Evolutionary conservation across 2,797 vertebrate species (phyloP), one percentile per base, ranked within the genome.

Genomic region (Poliocrania exsul): DNA sequence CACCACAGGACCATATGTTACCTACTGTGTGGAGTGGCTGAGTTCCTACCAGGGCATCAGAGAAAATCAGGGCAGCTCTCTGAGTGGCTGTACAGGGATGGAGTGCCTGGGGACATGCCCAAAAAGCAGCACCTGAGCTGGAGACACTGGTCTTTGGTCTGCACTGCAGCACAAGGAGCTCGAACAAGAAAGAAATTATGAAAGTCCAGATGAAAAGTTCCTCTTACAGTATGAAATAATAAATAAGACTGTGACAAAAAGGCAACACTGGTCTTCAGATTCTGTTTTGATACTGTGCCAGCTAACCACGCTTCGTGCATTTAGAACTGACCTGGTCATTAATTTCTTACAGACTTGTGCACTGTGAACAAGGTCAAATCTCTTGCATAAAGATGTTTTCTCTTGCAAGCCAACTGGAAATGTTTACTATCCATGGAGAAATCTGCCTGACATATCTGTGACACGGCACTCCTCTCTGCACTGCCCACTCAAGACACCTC

Each of bases 301-400:
- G 64, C 87, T 75, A 62, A 91, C 73, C 77, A 88, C 0, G 8
- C 89, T 96, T 92, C 40, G 56, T 84, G 71, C 58, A 33, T 92
- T 90, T 86, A 86, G 86, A 91, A 86, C 79, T 93, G 95, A 96
- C 95, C 94, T 95, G 93, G 82, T 91, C 95, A 96, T 90, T 94
- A 94, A 96, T 95, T 93, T 62, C 77, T 96, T 93, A 81, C 91
- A 94, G 95, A 67, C 70, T 92, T 90, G 82, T 86, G 70, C 85
- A 80, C 84, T 57, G 82, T 15, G 86, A 91, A 67, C 87, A 93
- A 90, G 93, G 91, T 95, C 92, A 94, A 90, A 78, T 81, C 70
- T 95, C 91, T 95, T 94, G 89, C 94, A 96, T 71, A 92, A 96
- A 86, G 85, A 93, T 70, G 49, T 73, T 94, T 90, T 77, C 82